Conservation (phyloP, 2,797 vertebrate species). For the Xyrichtys novacula region DNA sequence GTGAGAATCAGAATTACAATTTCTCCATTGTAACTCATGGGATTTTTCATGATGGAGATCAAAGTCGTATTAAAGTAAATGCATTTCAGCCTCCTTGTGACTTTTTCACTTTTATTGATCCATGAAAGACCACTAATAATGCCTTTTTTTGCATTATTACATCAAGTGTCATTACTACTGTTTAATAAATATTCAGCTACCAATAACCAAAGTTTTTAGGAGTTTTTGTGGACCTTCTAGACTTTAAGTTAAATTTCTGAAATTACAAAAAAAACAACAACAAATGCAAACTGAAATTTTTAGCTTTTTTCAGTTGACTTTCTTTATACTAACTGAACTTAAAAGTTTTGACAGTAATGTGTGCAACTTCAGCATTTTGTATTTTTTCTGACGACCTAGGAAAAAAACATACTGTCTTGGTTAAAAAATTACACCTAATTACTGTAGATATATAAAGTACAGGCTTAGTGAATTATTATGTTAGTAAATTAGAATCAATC, state of each 20-base stretch:
- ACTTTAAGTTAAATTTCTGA: background rate
- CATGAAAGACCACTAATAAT: no score
- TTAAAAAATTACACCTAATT: slow-evolving; percentile 27
- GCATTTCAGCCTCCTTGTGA: slow-evolving; percentile 39
- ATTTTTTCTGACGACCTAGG: slow-evolving; percentile 10
- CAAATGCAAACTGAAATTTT: background rate
- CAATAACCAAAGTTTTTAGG: slow-evolving; percentile 6
- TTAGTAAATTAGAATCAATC: slow-evolving; percentile 41
- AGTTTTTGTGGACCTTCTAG: background rate
- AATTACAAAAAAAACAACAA: background rate
- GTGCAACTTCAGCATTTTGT: background rate
- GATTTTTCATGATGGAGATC: slow-evolving; percentile 58
- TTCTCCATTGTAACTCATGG: slow-evolving; percentile 44
- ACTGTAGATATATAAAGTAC: slow-evolving; percentile 17
- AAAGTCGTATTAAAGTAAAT: slow-evolving; percentile 47
- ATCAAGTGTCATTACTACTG: slow-evolving; percentile 7
- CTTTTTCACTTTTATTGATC: slow-evolving; percentile 38
- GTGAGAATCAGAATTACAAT: slow-evolving; percentile 59
- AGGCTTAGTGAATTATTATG: slow-evolving; percentile 21
- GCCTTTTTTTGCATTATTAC: background rate
- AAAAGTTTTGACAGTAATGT: background rate
- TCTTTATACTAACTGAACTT: background rate
- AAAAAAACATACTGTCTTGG: slow-evolving; percentile 2
- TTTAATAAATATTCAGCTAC: background rate
- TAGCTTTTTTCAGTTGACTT: background rate